Evolutionary conservation across 1,140 invertebrate species (phyloP), one percentile per base, ranked within the genome.

Genomic region (Zophobas atratus): DNA sequence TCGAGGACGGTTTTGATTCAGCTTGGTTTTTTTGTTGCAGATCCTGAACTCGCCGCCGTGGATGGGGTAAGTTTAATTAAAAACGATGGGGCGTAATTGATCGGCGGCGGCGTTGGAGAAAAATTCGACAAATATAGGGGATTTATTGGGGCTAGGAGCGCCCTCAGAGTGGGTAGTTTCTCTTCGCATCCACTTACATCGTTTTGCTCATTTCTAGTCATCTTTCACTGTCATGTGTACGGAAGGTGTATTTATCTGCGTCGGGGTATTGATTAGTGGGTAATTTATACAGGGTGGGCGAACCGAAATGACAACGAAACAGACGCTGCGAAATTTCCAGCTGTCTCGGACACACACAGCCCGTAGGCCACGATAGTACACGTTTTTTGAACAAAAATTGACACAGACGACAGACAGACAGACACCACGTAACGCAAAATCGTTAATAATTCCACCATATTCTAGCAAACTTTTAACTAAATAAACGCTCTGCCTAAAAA

Each of bases 181-280:
- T 76, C 77, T 78, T 67, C 77, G 74, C 79, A 80, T 79, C 77
- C 77, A 81, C 77, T 81, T 81, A 81, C 79, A 81, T 79, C 77
- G 77, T 79, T 81, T 77, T 81, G 78, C 81, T 82, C 81, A 79
- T 82, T 81, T 82, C 75, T 57, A 79, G 51, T 57, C 78, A 82
- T 82, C 78, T 56, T 71, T 82, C 81, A 81, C 78, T 79, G 81
- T 81, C 81, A 79, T 75, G 60, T 49, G 41, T 41, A 63, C 71
- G 60, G 55, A 70, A 72, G 51, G 39, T 79, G 71, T 79, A 82
- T 82, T 75, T 77, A 82, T 81, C 81, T 78, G 70, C 51, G 78
- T 77, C 78, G 73, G 48, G 46, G 57, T 82, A 81, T 81, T 79
- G 80, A 82, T 81, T 81, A 71, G 71, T 72, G 73, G 36, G 78